Base-by-base conservation (phyloP, 2,888 invertebrate genomes). In the Amaurobius ferox region DNA sequence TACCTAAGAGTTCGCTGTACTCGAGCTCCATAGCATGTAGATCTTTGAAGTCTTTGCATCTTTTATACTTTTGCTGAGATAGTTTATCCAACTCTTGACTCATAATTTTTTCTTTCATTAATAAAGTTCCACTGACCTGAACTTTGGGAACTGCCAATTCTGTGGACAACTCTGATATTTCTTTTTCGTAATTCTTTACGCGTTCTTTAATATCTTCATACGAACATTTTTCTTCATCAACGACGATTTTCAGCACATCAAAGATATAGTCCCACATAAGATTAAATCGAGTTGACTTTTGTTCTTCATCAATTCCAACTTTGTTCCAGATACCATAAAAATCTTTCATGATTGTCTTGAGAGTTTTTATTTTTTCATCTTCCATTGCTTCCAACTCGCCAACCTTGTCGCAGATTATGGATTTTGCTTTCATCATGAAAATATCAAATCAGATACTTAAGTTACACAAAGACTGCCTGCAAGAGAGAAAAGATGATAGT, bases 11-110 rank as follows among this genome's bases (percentile, higher is more conserved):
- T 61, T 90, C 90, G 90, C 91, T 91, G 67, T 91, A 87, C 13
- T 88, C 74, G 79, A 91, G 90, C 78, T 91, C 90, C 44, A 90
- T 88, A 2, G 89, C 89, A 44, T 89, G 89, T n/a, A 91, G 87
- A 11, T 89, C 87, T 32, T 90, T 89, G 70, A 91, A 88, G 2
- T 89, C 89, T 71, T 89, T 89, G 78, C 91, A 61, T 39, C 91
- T 88, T 23, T 90, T 90, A 28, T 90, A 89, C 87, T 91, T 91
- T 86, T 91, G 90, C 55, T 88, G 88, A 7, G 88, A 88, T 72
- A 91, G 86, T 13, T 87, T 87, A n/a, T 91, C 90, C 2, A 87
- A 32, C 29, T 77, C 44, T 28, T 71, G 67, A 0, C 83, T 30
- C 11, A 87, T 29, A 26, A 26, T 44, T 64, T 76, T 71, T 79